Base-by-base conservation (phyloP, 35 echinoderm and acorn worm species). In the Ophioderma brevispina region DNA sequence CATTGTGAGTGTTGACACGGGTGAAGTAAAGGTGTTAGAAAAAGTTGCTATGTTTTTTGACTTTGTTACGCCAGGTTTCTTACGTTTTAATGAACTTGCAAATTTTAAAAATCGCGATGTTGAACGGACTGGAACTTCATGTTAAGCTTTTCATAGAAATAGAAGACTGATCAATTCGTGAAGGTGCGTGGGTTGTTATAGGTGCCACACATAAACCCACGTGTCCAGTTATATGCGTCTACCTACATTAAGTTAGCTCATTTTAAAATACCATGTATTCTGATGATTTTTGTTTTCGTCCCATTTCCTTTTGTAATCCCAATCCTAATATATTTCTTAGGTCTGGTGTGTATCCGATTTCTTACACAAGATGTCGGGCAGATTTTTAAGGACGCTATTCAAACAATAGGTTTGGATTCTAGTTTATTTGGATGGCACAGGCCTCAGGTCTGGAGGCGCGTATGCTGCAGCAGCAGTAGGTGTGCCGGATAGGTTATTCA, bases 331-430 rank as follows among this genome's bases (percentile, higher is more conserved):
- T 30, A 25, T 70, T n/a, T 6, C 23, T 70, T 6, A 6, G 59
- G 5, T 70, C 59, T 15, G 59, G 59, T 6, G 8, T 11, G 8
- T 52, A 52, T 52, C 5, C 5, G 28, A 13, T 70, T 2, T 70
- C 59, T 2, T 70, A 92, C 78, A 80, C 81, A 0, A 78, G 91
- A 40, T 81, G 86, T 78, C 39, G 92, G 19, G 86, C n/a, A 94
- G n/a, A 70, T 70, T 70, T 25, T 70, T 25, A 70, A 70, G n/a
- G 59, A 70, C 10, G 59, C 59, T 70, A 13, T 70, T 15, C 10
- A 70, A 30, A 25, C 15, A 30, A 70, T 70, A 13, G 59, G 59
- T 25, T 70, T 70, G 4, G 28, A 70, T 30, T 30, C 59, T 30
- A 84, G 23, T 31, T 56, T 56, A 31, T 55, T 90, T 64, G 88